phyloP scores from a whole-genome alignment of 2,888 invertebrate species.

The Yponomeuta plumbellus region DNA sequence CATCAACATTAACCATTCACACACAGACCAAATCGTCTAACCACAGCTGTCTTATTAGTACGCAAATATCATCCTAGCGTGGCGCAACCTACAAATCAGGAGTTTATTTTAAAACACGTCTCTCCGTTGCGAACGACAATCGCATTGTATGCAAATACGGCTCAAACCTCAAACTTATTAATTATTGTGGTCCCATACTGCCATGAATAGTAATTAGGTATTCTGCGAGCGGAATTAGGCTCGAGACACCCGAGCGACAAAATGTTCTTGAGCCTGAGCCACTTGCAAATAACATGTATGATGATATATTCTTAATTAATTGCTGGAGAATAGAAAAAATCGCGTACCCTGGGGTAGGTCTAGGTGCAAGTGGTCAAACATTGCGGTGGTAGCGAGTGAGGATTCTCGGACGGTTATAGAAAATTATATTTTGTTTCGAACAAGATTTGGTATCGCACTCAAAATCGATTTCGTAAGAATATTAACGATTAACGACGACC shows the following conservation, averaged over 20 bases:
- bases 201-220: conserved; percentile 50
- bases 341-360: too few relatives aligned
- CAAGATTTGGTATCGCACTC: too few relatives aligned
- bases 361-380: too few relatives aligned
- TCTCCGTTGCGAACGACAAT: background rate
- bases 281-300: too few relatives aligned
- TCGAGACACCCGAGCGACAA: conserved; percentile 7
- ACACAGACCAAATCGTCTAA: background rate
- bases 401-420: too few relatives aligned
- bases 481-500: too few relatives aligned
- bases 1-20: background rate
- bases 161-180: conserved; percentile 67
- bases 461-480: too few relatives aligned
- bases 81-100: conserved; percentile 15
- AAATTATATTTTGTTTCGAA: too few relatives aligned
- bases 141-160: conserved; percentile 67
- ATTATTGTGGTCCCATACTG: conserved; percentile 59
- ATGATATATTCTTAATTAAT: too few relatives aligned
- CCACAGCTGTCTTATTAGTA: conserved; percentile 16
- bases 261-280: background rate
- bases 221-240: conserved; percentile 3
- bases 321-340: too few relatives aligned
- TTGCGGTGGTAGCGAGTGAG: too few relatives aligned
- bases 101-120: conserved; percentile 25
- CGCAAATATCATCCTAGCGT: conserved; percentile 19